Conservation (phyloP, 2,888 invertebrate genomes). For the Lycocerus yunnanus region DNA sequence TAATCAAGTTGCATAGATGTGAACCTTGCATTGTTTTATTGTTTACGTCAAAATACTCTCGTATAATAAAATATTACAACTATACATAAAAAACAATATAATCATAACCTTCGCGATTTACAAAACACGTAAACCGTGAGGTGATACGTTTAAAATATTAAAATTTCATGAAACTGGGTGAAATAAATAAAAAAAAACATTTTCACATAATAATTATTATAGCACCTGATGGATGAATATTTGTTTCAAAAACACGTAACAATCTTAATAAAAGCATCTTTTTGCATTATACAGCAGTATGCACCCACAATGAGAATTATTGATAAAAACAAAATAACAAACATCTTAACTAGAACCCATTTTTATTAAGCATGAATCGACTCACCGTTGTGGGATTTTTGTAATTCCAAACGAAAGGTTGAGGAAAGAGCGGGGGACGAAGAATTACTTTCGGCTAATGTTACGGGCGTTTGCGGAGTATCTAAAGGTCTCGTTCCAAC, state of each 20-base stretch:
- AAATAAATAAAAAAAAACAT: constrained; percentile 19
- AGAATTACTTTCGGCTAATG: constrained; percentile 50
- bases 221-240: constrained; percentile 25
- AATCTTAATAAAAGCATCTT: constrained; percentile 22
- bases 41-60: background rate
- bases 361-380: constrained; percentile 50
- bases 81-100: constrained; percentile 41
- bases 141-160: constrained; percentile 44
- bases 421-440: constrained; percentile 44
- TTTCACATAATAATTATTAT: constrained; percentile 13
- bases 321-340: background rate
- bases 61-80: background rate
- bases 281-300: constrained; percentile 20
- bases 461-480: constrained; percentile 78
- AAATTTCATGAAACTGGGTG: background rate
- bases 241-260: constrained; percentile 19
- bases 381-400: constrained; percentile 55
- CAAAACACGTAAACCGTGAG: constrained; percentile 52
- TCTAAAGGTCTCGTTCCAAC: constrained; percentile 84
- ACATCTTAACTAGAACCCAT: background rate
- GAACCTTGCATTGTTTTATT: background rate
- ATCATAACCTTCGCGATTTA: constrained; percentile 58
- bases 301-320: background rate
- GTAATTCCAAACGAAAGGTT: constrained; percentile 60
- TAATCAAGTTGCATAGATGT: background rate